Base-by-base conservation (phyloP, 2,797 vertebrate species). In the Gymnocypris eckloni region DNA sequence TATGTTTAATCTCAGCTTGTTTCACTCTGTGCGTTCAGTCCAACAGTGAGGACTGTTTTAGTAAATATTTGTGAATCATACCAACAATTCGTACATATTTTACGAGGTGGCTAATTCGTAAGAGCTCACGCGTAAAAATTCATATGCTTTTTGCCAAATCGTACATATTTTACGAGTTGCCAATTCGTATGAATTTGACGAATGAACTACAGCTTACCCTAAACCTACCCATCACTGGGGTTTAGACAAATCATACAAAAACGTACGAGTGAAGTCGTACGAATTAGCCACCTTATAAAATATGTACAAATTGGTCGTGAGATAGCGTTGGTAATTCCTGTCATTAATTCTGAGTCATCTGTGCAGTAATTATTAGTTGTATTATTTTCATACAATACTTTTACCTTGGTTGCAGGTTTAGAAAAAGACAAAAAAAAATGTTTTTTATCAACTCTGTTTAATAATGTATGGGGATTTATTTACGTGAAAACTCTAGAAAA, bases 1-100 rank as follows among this genome's bases (percentile, higher is more conserved):
- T 3, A 25, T 52, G 67, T 67, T 87, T 54, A 33, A 83, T 83
- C 81, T 79, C 50, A 50, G 28, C 2, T 2, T 67, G 33, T 78
- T 12, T 70, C 64, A 41, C 56, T 56, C 18, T 18, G 22, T 45
- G 6, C 25, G 11, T 45, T 43, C 54, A 12, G 48, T 37, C 54
- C 59, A 41, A 54, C 54, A 25, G 43, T 18, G 22, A 52, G 43
- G 28, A n/a, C 61, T 76, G 61, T 22, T 41, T 52, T n/a, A 76
- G 61, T 33, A 33, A 2, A 33, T 33, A 33, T 2, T 33, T 0
- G 28, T 33, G 28, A 33, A 33, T 0, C 28, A 33, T 33, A 33
- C 28, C 28, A 33, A 33, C 33, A 33, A 33, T 33, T 33, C 33
- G 33, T 33, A 33, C 33, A 33, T 33, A 33, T 33, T 33, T 33